These are phyloP conservation scores for Latrodectus hesperus DNA, from an alignment of 2,888 invertebrate genomes.

Conservation along the genomic window DNA sequence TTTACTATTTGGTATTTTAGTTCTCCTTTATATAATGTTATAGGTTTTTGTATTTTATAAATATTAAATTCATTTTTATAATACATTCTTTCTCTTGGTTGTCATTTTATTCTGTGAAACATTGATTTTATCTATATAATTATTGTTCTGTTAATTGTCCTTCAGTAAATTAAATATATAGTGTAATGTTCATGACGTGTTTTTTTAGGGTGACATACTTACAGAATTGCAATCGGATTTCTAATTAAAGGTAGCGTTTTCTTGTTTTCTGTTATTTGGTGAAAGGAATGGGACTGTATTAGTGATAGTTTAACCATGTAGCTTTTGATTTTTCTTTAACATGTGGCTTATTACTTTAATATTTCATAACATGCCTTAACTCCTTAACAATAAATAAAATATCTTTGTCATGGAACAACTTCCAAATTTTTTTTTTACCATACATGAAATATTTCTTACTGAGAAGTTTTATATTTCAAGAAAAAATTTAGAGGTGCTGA, in stretches of 20 bases:
- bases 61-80: too few relatives aligned
- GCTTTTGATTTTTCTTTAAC: background rate
- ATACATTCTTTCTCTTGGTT: too few relatives aligned
- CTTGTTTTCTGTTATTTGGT: constrained; percentile 35
- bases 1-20: too few relatives aligned
- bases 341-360: background rate
- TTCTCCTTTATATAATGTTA: too few relatives aligned
- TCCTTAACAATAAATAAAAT: background rate
- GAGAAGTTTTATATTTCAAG: too few relatives aligned
- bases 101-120: too few relatives aligned
- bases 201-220: constrained; percentile 66
- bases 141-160: too few relatives aligned
- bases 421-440: background rate
- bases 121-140: too few relatives aligned
- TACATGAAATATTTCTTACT: background rate
- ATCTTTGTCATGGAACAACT: background rate
- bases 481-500: too few relatives aligned
- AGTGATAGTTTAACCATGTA: background rate
- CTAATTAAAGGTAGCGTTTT: constrained; percentile 57
- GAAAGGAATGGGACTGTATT: constrained; percentile 18
- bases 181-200: background rate
- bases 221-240: constrained; percentile 68
- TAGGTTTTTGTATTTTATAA: too few relatives aligned
- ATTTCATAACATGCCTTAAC: background rate
- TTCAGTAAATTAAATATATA: too few relatives aligned